Evolutionary conservation across 2,797 vertebrate species (phyloP).

Genomic region (Heterohyrax brucei): DNA sequence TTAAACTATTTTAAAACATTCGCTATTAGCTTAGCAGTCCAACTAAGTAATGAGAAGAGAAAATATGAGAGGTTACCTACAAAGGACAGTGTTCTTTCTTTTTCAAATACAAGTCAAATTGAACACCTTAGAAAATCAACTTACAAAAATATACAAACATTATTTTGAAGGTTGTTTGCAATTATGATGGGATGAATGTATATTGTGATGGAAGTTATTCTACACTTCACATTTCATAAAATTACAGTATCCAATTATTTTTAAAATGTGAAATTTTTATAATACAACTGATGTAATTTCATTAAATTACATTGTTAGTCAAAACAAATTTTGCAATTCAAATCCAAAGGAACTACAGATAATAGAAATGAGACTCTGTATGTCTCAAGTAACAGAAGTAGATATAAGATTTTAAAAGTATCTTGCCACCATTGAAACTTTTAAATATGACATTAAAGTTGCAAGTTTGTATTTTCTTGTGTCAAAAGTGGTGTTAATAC

Average conservation of each 20-base stretch:
- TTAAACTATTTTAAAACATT: background rate
- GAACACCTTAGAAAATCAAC: background rate
- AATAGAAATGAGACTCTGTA: background rate
- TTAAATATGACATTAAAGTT: background rate
- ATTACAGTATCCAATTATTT: background rate
- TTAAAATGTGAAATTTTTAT: background rate
- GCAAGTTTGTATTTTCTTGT: background rate
- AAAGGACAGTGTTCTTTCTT: background rate
- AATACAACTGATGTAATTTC: background rate
- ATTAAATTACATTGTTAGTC: background rate
- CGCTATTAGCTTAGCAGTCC: background rate
- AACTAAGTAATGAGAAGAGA: background rate
- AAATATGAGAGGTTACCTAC: background rate
- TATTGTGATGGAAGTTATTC: background rate
- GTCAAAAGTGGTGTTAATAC: background rate
- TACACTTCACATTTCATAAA: background rate
- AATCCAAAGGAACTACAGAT: background rate
- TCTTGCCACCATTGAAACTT: background rate
- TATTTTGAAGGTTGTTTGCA: background rate
- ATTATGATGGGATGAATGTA: background rate
- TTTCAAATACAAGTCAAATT: background rate
- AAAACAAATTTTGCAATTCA: constrained; percentile 9
- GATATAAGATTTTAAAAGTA: background rate
- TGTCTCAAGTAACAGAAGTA: too few relatives aligned
- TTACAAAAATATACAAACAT: background rate